phyloP scores from a whole-genome alignment of 2,113 vertebrate species.

The Anarrhichthys ocellatus region DNA sequence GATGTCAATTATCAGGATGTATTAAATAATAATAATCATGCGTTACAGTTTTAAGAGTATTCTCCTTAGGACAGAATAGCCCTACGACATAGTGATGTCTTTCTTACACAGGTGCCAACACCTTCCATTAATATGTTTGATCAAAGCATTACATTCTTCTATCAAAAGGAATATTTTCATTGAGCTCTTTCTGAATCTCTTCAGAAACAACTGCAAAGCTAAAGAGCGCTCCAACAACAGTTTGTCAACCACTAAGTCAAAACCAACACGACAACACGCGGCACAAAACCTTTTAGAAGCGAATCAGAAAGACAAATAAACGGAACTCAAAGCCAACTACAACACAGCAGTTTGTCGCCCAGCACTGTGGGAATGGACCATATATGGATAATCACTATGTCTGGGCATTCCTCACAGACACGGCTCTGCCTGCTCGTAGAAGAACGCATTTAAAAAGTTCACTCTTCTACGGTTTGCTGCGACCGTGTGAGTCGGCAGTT shows the following conservation, averaged over 20 bases:
- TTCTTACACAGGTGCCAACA: no score
- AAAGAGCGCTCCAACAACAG: background rate
- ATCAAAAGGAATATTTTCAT: background rate
- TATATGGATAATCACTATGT: slow-evolving; percentile 55
- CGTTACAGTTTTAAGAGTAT: no score
- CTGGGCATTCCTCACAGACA: slow-evolving; percentile 14
- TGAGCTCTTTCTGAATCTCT: background rate
- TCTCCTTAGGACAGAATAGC: no score
- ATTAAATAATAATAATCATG: no score
- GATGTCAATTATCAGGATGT: no score
- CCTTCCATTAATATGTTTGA: background rate
- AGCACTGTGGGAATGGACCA: slow-evolving; percentile 67
- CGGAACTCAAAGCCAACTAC: slow-evolving; percentile 40
- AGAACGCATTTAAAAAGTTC: background rate
- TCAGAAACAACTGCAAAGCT: background rate
- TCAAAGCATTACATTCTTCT: background rate
- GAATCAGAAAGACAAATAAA: slow-evolving; percentile 43
- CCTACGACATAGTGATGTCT: no score
- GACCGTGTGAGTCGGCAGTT: background rate
- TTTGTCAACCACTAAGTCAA: background rate
- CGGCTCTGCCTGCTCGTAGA: background rate
- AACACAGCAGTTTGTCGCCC: slow-evolving; percentile 28
- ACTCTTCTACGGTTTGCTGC: background rate
- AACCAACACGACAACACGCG: background rate
- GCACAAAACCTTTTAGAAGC: slow-evolving; percentile 1